Percentiles rank a stretch among this genome's conserved stretches.
These are phyloP conservation scores for Odontocolon sp. DNA, from an alignment of 2,888 invertebrate species.

Conservation along the genomic window DNA sequence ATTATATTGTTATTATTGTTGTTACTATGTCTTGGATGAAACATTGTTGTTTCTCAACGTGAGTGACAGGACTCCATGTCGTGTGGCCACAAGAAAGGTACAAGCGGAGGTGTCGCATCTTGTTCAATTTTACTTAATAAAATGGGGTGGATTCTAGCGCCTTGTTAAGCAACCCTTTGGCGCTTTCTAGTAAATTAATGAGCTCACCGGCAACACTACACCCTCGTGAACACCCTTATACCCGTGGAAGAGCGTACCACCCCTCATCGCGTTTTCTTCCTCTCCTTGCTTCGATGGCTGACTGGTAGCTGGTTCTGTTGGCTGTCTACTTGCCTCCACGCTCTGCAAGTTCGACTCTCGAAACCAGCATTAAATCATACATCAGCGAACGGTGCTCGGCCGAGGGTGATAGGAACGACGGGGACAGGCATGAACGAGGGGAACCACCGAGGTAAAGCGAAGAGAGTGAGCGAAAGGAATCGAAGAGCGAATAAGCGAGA, in stretches of 20 bases:
- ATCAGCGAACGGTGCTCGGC: slow-evolving; percentile 72
- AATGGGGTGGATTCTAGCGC: slow-evolving; percentile 72
- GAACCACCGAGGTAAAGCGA: slow-evolving; percentile 30
- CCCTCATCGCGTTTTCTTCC: slow-evolving; percentile 24
- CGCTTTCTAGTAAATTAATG: slow-evolving; percentile 79
- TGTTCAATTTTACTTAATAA: slow-evolving; percentile 77
- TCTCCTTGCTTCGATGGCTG: background rate
- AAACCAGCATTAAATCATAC: slow-evolving; percentile 78
- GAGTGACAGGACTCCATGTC: background rate
- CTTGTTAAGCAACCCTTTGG: slow-evolving; percentile 78
- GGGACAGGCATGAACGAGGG: slow-evolving; percentile 15
- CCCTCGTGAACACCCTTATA: slow-evolving; percentile 68
- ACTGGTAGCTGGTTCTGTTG: slow-evolving; percentile 54
- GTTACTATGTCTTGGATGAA: background rate
- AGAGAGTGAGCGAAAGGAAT: slow-evolving; percentile 8
- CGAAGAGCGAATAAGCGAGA: slow-evolving; percentile 4
- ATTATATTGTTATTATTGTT: background rate
- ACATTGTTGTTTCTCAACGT: background rate
- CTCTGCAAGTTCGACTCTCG: slow-evolving; percentile 72
- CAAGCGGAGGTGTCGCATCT: slow-evolving; percentile 30
- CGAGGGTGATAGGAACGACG: slow-evolving; percentile 4
- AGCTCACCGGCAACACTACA: slow-evolving; percentile 79
- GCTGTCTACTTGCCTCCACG: slow-evolving; percentile 49
- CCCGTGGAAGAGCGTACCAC: slow-evolving; percentile 34
- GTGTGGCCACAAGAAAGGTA: background rate